Percentiles rank a stretch among this genome's conserved stretches.
Conservation (phyloP, 1,140 invertebrate genomes). For the Drosophila suzukii region DNA sequence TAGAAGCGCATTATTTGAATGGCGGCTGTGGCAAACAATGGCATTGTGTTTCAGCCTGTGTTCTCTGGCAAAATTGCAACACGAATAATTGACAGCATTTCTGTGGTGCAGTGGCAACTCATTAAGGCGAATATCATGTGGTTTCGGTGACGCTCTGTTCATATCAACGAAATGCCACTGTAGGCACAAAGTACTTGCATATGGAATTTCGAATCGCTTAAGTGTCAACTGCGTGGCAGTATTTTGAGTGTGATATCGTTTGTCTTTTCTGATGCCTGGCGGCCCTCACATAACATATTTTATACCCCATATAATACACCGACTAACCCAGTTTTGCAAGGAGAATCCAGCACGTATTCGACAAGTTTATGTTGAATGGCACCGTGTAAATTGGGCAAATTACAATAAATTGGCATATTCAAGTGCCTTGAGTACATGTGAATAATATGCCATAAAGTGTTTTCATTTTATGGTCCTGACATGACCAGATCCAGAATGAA, state of each 20-base stretch:
- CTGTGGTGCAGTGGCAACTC: constrained; percentile 19
- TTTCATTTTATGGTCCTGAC: constrained; percentile 19
- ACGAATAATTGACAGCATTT: constrained; percentile 50
- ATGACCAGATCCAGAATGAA: constrained; percentile 8
- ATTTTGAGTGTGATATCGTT: constrained; percentile 34
- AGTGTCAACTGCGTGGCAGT: constrained; percentile 46
- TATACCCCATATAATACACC: neutral
- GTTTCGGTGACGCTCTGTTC: neutral
- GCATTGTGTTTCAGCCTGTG: constrained; percentile 18
- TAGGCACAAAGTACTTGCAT: constrained; percentile 14
- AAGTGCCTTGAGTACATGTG: constrained; percentile 10
- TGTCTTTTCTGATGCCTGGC: constrained; percentile 34
- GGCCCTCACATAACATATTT: neutral
- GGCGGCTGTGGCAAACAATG: constrained; percentile 36
- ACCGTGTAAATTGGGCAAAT: constrained; percentile 42
- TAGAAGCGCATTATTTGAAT: constrained; percentile 60
- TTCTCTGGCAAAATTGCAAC: constrained; percentile 32
- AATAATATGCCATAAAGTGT: constrained; percentile 25
- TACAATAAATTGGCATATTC: constrained; percentile 49
- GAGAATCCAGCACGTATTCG: constrained; percentile 40
- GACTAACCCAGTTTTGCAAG: constrained; percentile 19
- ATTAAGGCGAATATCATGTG: neutral
- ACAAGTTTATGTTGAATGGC: constrained; percentile 34
- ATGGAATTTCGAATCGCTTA: constrained; percentile 46
- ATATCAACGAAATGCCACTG: neutral